Conservation (phyloP, 2,888 invertebrate species). For the Rhodophaea formosa region DNA sequence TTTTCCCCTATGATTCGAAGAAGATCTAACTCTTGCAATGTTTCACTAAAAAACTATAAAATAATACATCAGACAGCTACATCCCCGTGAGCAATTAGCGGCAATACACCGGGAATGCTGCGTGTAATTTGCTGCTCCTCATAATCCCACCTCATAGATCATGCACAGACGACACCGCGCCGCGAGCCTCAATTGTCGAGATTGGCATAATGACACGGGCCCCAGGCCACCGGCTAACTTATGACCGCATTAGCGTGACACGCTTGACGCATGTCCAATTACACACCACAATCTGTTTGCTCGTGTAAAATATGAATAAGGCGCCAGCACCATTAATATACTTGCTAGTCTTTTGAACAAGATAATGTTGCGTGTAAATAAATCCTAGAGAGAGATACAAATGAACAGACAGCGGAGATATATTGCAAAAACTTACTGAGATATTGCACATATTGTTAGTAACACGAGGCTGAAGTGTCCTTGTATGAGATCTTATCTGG, state of each 20-base stretch:
- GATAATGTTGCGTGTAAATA: constrained; percentile 74
- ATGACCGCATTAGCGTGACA: constrained; percentile 74
- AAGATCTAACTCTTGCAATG: no score
- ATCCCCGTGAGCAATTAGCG: constrained; percentile 4
- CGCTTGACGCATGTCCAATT: constrained; percentile 77
- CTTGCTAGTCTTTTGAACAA: constrained; percentile 66
- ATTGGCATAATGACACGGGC: constrained; percentile 75
- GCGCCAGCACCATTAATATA: constrained; percentile 61
- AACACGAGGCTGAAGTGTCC: constrained; percentile 36
- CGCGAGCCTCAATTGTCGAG: constrained; percentile 63
- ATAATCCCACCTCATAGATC: constrained; percentile 68
- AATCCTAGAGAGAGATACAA: constrained; percentile 70
- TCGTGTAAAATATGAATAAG: constrained; percentile 74
- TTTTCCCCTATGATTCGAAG: no score
- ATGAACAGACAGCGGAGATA: constrained; percentile 65
- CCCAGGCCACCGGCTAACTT: constrained; percentile 64
- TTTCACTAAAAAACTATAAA: no score
- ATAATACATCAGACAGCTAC: background rate
- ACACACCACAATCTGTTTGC: constrained; percentile 73
- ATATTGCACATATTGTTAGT: constrained; percentile 61
- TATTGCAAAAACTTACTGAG: constrained; percentile 71
- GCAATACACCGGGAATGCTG: constrained; percentile 25
- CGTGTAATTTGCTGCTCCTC: constrained; percentile 56
- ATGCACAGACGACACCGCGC: constrained; percentile 44
- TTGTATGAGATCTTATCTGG: constrained; percentile 6